Percentiles rank a stretch among this genome's conserved stretches.
These are phyloP conservation scores for Entosphenus tridentatus DNA, from an alignment of 2,113 vertebrate genomes.

Conservation along the genomic window DNA sequence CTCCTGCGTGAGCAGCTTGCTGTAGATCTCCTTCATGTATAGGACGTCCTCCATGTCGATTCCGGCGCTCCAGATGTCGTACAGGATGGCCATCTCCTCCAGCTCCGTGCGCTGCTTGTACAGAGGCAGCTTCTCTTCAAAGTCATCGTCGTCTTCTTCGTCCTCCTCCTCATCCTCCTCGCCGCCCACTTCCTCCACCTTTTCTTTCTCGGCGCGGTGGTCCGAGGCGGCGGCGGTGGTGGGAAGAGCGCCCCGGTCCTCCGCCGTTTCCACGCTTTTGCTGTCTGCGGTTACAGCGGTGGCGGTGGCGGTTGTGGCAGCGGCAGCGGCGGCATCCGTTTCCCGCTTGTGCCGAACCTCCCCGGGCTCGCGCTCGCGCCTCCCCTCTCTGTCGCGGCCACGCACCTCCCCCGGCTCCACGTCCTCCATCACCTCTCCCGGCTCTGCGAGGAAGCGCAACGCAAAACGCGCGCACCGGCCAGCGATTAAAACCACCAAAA, in stretches of 20 bases:
- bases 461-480: too few species aligned
- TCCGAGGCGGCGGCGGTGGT: constrained; percentile 13
- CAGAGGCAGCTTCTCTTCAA: not conserved
- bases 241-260: constrained; percentile 9
- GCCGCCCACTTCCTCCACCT: not conserved
- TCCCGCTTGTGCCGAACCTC: constrained; percentile 21
- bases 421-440: constrained; percentile 29
- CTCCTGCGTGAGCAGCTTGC: constrained; percentile 51
- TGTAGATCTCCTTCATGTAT: constrained; percentile 42
- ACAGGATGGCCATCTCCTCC: constrained; percentile 81
- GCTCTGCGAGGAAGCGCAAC: constrained; percentile 13
- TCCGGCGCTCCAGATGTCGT: constrained; percentile 74
- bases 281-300: constrained; percentile 16
- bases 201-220: not conserved
- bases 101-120: constrained; percentile 48
- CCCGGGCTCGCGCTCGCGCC: constrained; percentile 20
- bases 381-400: constrained; percentile 15
- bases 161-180: constrained; percentile 4
- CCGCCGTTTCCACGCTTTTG: constrained; percentile 18
- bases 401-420: constrained; percentile 28
- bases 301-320: constrained; percentile 17
- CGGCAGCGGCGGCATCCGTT: constrained; percentile 31
- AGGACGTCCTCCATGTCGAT: constrained; percentile 52
- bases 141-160: not conserved
- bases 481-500: too few species aligned